Base-by-base conservation (phyloP, 2,797 vertebrate genomes). In the Myoxocephalus aenaeus region DNA sequence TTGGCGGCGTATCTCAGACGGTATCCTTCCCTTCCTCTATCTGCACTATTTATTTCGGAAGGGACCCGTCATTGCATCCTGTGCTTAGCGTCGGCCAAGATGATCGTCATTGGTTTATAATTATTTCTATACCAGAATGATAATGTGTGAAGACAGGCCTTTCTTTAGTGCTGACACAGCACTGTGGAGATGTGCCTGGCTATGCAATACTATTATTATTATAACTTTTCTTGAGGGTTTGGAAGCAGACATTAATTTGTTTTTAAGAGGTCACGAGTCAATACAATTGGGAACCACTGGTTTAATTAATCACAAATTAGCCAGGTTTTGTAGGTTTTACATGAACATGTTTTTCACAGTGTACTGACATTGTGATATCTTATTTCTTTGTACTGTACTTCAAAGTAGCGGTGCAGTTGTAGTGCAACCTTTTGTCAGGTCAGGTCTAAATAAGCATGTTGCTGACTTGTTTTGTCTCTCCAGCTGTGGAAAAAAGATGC, bases 401-500 rank as follows among this genome's bases (percentile, higher is more conserved):
- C 0, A 46, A 34, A 9, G 15, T 22, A 9, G 15, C 14, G 57
- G 10, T 75, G 15, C 17, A 14, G 36, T 61, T 69, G 27, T 25
- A 42, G 20, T 22, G 7, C 11, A 22, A 14, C 18, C 18, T 20
- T 50, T 46, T 15, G 4, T 48, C 57, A 38, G 27, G 1, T 22
- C 40, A 66, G 14, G 11, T 68, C 11, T 48, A 6, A 25, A 20
- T 69, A 11, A 53, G 6, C 46, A 3, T 58, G 44, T 70, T 48
- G 14, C 7, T 56, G 18, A 66, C 14, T 20, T n/a, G 42, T 14
- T 75, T 40, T 46, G 5, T 81, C 32, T 64, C 11, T 79, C 46
- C 80, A 96, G 96, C 81, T 96, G 96, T 86, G 96, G 96, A 44
- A 95, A 93, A 64, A 91, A 85, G 77, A 71, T 96, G 44, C 27